Evolutionary conservation across 2,888 invertebrate species (phyloP).

Genomic region (Lasioglossum marginatum): DNA sequence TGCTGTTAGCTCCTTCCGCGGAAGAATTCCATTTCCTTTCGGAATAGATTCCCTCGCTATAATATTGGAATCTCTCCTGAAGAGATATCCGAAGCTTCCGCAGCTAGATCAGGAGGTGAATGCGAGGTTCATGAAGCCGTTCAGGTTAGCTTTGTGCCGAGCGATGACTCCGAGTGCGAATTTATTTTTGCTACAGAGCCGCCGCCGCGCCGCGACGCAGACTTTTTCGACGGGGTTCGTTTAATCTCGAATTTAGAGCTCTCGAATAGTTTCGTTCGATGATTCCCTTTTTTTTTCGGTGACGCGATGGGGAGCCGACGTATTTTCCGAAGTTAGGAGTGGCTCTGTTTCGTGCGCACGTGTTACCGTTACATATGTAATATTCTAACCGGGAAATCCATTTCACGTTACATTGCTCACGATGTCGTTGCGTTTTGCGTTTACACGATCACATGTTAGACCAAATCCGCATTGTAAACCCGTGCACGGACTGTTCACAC

Average conservation of each 20-base stretch:
- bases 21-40: conserved; percentile 13
- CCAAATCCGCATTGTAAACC: conserved; percentile 52
- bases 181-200: conserved; percentile 3
- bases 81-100: conserved; percentile 6
- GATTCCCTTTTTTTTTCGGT: background rate
- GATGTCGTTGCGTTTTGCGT: conserved; percentile 32
- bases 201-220: too few relatives aligned
- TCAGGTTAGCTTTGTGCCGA: background rate
- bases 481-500: conserved; percentile 32
- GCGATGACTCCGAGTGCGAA: background rate
- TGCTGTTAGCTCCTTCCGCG: background rate
- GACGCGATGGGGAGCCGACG: background rate
- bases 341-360: background rate
- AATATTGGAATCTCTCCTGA: conserved; percentile 8
- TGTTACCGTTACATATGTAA: conserved; percentile 3
- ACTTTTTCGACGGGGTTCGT: background rate
- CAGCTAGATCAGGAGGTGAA: conserved; percentile 1
- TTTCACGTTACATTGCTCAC: conserved; percentile 25
- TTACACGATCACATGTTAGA: conserved; percentile 44
- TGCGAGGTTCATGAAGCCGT: conserved; percentile 2
- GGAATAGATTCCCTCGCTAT: conserved; percentile 3
- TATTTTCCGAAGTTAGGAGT: background rate
- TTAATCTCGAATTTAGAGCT: background rate
- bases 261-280: background rate
- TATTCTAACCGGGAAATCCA: conserved; percentile 21